These are phyloP conservation scores for Phainopepla nitens DNA, from an alignment of 2,113 vertebrate genomes.

Conservation along the genomic window DNA sequence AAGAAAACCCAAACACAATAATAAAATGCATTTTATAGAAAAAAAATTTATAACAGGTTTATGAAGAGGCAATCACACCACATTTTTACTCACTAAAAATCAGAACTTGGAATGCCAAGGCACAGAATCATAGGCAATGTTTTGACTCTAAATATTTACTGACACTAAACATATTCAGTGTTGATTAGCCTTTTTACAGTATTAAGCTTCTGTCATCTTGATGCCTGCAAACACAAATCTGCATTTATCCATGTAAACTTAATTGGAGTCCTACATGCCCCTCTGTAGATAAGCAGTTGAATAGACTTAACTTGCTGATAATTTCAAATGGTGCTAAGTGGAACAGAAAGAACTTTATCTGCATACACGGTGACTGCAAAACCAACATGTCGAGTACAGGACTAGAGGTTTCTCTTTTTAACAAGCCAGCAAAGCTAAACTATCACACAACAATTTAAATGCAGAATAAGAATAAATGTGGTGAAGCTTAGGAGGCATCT, in stretches of 20 bases:
- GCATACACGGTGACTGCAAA: constrained; percentile 1
- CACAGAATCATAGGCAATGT: constrained; percentile 12
- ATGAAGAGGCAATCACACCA: background rate
- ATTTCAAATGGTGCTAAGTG: constrained; percentile 62
- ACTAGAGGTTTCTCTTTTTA: background rate
- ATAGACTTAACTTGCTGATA: constrained; percentile 60
- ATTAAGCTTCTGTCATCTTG: constrained; percentile 70
- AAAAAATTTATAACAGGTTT: background rate
- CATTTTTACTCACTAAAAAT: constrained; percentile 30
- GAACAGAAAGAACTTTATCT: constrained; percentile 57
- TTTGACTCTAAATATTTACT: constrained; percentile 68
- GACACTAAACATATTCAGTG: constrained; percentile 72
- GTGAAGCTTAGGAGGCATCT: background rate
- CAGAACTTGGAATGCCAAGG: constrained; percentile 24
- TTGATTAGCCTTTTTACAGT: constrained; percentile 73
- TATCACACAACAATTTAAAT: background rate
- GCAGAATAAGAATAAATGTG: background rate
- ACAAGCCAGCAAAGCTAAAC: background rate
- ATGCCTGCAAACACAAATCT: constrained; percentile 64
- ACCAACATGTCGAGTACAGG: background rate
- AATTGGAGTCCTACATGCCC: constrained; percentile 65
- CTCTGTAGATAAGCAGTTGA: constrained; percentile 67
- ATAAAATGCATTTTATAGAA: background rate
- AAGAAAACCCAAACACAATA: background rate
- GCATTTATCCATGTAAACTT: constrained; percentile 68